Evolutionary conservation across 2,797 vertebrate genomes (phyloP).

Genomic region (Gallinago solitaria): DNA sequence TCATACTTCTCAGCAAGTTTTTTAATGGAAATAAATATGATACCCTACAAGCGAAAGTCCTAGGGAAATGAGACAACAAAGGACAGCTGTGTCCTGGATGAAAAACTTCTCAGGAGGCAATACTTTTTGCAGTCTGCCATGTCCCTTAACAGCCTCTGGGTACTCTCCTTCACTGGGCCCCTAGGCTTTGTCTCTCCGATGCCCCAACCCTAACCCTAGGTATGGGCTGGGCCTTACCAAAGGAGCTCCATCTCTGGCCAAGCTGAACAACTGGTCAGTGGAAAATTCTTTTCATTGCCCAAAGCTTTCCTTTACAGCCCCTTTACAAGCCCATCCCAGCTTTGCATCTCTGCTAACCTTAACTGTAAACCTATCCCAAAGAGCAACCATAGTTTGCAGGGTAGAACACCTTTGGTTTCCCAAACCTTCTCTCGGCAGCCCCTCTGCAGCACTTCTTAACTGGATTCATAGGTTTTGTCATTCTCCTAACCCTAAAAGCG

Average conservation of each 20-base stretch:
- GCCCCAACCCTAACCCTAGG: not conserved
- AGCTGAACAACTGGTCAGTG: not conserved
- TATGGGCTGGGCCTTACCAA: not conserved
- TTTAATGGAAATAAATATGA: constrained; percentile 11
- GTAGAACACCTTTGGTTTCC: not conserved
- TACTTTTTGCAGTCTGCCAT: not conserved
- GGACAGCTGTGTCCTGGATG: not conserved
- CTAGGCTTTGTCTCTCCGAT: not conserved
- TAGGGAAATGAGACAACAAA: not conserved
- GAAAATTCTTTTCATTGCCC: not conserved
- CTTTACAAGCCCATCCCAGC: not conserved
- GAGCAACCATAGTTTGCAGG: not conserved
- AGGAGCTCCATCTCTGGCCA: not conserved
- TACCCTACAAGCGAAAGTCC: not conserved
- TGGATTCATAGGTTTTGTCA: not conserved
- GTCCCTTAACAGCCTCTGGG: not conserved
- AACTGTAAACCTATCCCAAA: not conserved
- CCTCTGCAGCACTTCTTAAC: not conserved
- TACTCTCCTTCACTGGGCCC: not conserved
- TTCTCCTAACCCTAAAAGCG: not conserved
- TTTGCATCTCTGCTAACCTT: not conserved
- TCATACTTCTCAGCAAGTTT: not conserved
- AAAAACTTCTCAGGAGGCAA: not conserved
- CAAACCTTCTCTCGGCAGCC: not conserved
- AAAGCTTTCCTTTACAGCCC: not conserved